phyloP scores from a whole-genome alignment of 2,113 vertebrate genomes.

The Tachuris rubrigastra region DNA sequence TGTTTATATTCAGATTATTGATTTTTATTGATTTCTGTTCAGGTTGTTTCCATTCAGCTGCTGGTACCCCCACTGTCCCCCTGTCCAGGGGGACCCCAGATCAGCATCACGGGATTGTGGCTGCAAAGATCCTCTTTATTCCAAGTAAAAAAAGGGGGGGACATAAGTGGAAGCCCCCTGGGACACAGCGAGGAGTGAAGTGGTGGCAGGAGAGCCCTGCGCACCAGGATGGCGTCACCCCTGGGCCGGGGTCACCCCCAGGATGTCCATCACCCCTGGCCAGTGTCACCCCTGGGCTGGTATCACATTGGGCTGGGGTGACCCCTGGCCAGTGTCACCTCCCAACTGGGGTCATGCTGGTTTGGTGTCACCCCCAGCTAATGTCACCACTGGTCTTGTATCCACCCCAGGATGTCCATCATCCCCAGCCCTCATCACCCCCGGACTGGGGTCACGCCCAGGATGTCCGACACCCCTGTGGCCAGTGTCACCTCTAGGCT shows the following conservation, averaged over 20 bases:
- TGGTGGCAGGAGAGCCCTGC: background rate
- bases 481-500: background rate
- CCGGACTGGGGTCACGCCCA: background rate
- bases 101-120: background rate
- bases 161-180: background rate
- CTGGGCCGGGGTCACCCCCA: background rate
- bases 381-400: too few species aligned
- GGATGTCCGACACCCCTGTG: background rate
- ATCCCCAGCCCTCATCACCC: background rate
- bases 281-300: background rate
- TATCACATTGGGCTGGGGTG: background rate
- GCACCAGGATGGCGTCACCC: background rate
- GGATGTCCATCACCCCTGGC: background rate
- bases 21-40: background rate
- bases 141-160: background rate
- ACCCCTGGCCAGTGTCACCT: background rate
- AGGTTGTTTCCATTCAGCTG: background rate
- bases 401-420: too few species aligned
- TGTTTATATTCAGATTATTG: background rate
- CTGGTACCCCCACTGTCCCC: rapidly evolving
- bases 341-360: background rate
- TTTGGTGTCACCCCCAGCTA: too few species aligned
- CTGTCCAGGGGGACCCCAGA: background rate
- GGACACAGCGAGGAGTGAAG: background rate
- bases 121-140: slow-evolving; percentile 33